Percentiles rank a stretch among this genome's conserved stretches.
These are phyloP conservation scores for Poecilia wingei DNA, from an alignment of 2,797 vertebrate genomes.

Conservation along the genomic window DNA sequence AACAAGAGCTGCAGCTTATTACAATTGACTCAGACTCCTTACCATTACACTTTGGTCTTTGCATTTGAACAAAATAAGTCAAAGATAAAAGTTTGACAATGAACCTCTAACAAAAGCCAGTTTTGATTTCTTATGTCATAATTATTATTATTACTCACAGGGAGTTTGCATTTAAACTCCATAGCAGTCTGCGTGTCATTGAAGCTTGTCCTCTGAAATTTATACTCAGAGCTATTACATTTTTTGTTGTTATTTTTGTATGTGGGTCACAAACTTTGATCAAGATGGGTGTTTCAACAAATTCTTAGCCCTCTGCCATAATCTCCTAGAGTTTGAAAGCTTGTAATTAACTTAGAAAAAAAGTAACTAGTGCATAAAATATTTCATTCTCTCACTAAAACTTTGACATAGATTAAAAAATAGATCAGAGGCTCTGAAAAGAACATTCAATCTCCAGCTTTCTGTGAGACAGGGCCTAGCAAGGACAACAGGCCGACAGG, in stretches of 20 bases:
- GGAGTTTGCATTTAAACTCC: not conserved
- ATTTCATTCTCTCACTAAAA: not conserved
- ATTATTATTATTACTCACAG: not conserved
- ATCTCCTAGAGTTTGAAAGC: not conserved
- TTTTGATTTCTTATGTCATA: not conserved
- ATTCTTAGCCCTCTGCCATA: not conserved
- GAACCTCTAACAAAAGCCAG: not conserved
- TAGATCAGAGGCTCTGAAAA: not conserved
- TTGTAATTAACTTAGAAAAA: not conserved
- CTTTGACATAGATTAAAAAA: not conserved
- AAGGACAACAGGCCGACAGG: conserved; percentile 18
- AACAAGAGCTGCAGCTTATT: not conserved
- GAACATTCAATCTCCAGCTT: not conserved
- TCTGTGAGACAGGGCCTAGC: conserved; percentile 21
- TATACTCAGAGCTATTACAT: not conserved
- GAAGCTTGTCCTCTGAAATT: not conserved
- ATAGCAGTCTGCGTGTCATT: too few species aligned
- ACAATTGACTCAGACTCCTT: not conserved
- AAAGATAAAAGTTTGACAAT: not conserved
- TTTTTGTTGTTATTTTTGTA: not conserved
- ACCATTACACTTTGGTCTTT: not conserved
- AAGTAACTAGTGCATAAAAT: not conserved
- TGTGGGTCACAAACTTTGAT: not conserved
- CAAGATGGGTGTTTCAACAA: not conserved
- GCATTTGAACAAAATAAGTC: not conserved